Percentiles rank a stretch among this genome's conserved stretches.
These are phyloP conservation scores for Dryobota labecula DNA, from an alignment of 2,888 invertebrate species.

Conservation along the genomic window DNA sequence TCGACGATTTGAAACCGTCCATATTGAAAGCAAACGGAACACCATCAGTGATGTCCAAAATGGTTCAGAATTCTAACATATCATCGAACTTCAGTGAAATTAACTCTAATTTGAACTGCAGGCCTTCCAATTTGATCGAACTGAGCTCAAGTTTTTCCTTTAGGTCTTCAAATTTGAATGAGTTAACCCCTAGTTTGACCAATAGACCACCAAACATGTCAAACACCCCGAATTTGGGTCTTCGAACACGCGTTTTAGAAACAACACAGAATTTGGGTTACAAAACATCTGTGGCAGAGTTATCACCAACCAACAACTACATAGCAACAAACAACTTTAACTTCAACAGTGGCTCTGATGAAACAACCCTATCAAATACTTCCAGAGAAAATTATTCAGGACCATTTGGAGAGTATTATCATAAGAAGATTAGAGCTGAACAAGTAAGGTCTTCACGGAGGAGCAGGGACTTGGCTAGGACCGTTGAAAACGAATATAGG, in stretches of 20 bases:
- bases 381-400: constrained; percentile 24
- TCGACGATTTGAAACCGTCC: neutral
- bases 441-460: constrained; percentile 62
- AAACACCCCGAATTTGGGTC: neutral
- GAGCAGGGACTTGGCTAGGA: constrained; percentile 36
- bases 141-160: constrained; percentile 2
- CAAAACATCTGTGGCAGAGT: neutral
- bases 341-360: constrained; percentile 36
- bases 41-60: neutral
- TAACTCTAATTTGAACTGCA: neutral
- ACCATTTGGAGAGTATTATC: constrained; percentile 70
- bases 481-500: constrained; percentile 35
- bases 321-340: neutral
- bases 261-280: neutral
- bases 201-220: neutral
- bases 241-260: neutral
- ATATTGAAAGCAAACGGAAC: neutral
- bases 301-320: neutral
- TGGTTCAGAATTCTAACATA: neutral
- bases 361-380: constrained; percentile 25
- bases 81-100: constrained; percentile 7
- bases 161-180: constrained; percentile 2
- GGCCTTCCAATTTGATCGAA: neutral
- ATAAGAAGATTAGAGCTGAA: constrained; percentile 77
- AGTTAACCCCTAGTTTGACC: neutral